Evolutionary conservation across 1,140 invertebrate genomes (phyloP).

Genomic region (Venustaconcha ellipsiformis): DNA sequence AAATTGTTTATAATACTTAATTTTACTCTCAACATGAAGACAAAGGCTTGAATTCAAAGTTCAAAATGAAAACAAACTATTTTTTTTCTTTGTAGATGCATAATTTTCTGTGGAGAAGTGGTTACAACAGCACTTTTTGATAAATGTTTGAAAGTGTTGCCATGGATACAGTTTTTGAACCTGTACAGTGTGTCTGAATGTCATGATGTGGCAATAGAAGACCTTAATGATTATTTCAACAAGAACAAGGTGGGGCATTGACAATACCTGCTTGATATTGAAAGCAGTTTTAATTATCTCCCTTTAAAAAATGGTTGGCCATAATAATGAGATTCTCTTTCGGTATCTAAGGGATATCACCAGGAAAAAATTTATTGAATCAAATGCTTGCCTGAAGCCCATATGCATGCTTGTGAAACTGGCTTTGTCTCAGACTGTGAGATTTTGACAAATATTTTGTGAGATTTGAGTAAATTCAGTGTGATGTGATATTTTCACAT

Average conservation of each 20-base stretch:
- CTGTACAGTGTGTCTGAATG: slow-evolving; percentile 69
- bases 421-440: too few relatives aligned
- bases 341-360: too few relatives aligned
- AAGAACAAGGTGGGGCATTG: slow-evolving; percentile 46
- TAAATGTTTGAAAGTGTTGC: slow-evolving; percentile 63
- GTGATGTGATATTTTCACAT: not conserved
- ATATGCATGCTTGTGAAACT: too few relatives aligned
- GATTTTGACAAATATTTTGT: not conserved
- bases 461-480: not conserved
- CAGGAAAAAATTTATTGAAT: too few relatives aligned
- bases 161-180: slow-evolving; percentile 67
- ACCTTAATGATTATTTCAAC: slow-evolving; percentile 61
- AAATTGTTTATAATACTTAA: too few relatives aligned
- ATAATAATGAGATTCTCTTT: too few relatives aligned
- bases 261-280: not conserved
- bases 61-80: too few relatives aligned
- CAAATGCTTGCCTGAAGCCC: too few relatives aligned
- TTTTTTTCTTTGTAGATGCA: slow-evolving; percentile 55
- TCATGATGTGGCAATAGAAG: slow-evolving; percentile 68
- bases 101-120: slow-evolving; percentile 71
- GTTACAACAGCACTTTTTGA: slow-evolving; percentile 67
- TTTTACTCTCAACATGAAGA: too few relatives aligned
- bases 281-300: too few relatives aligned
- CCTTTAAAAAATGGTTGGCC: too few relatives aligned
- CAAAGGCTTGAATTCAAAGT: too few relatives aligned